These are phyloP conservation scores for Sander lucioperca DNA, from an alignment of 2,113 vertebrate species.

Conservation along the genomic window DNA sequence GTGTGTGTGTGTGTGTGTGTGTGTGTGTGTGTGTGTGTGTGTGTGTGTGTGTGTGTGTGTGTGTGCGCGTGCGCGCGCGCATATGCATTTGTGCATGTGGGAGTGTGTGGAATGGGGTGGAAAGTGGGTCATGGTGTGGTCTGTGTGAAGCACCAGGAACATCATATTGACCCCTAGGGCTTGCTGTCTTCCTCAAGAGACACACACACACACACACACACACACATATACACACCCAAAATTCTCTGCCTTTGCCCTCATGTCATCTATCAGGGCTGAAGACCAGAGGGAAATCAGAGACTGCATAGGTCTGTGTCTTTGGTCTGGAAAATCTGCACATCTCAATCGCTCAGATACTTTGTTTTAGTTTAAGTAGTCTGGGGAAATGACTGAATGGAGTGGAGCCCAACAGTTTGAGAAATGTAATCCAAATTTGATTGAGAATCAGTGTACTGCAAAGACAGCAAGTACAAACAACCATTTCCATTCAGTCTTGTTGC, in stretches of 20 bases:
- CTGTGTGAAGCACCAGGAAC: slow-evolving; percentile 76
- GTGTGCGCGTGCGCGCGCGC: too few relatives aligned
- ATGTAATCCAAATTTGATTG: slow-evolving; percentile 2
- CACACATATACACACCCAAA: slow-evolving; percentile 22
- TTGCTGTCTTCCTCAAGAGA: slow-evolving; percentile 65
- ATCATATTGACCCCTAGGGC: slow-evolving; percentile 77
- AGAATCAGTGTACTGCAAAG: background rate
- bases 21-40: background rate
- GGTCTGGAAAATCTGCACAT: slow-evolving; percentile 36
- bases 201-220: background rate
- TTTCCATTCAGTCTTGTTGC: background rate
- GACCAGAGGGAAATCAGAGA: slow-evolving; percentile 43
- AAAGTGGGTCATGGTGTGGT: slow-evolving; percentile 79
- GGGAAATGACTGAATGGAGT: slow-evolving; percentile 24
- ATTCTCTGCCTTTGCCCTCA: slow-evolving; percentile 31
- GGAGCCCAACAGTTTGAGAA: background rate
- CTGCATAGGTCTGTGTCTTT: slow-evolving; percentile 35
- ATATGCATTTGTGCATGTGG: background rate
- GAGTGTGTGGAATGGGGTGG: slow-evolving; percentile 38
- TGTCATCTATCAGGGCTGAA: slow-evolving; percentile 49
- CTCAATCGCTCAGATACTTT: slow-evolving; percentile 14
- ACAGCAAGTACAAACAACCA: background rate
- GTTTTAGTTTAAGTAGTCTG: slow-evolving; percentile 4
- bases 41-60: slow-evolving; percentile 11
- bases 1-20: slow-evolving; percentile 23